Conservation (phyloP, 2,797 vertebrate species). For the Falco biarmicus region DNA sequence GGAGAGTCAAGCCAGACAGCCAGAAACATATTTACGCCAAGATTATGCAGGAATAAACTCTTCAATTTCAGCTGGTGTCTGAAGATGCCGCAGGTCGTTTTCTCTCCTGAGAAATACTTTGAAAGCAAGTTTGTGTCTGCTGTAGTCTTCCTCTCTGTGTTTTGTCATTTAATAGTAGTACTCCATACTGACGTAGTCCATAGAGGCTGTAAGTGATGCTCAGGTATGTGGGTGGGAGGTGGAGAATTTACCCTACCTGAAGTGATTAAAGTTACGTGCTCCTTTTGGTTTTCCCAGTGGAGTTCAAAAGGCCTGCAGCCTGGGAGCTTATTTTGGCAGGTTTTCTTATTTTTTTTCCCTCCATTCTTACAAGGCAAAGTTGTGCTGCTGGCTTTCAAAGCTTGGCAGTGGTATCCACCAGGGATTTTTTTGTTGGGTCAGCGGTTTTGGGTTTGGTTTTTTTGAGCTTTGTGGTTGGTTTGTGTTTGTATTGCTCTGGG, state of each 20-base stretch:
- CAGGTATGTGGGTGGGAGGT: background rate
- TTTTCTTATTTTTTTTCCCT: background rate
- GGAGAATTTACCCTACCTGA: background rate
- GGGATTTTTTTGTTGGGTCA: background rate
- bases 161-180: background rate
- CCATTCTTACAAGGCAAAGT: background rate
- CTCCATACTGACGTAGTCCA: background rate
- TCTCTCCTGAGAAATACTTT: background rate
- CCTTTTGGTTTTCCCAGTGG: background rate
- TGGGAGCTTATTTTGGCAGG: background rate
- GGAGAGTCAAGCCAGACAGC: background rate
- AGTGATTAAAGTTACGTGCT: accelerated
- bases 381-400: background rate
- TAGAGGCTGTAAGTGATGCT: background rate
- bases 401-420: background rate
- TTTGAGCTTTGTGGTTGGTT: background rate
- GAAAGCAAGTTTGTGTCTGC: background rate
- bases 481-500: background rate
- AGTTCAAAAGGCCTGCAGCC: background rate
- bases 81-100: background rate
- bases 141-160: background rate
- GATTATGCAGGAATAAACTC: background rate
- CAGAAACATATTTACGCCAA: background rate
- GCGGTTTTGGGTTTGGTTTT: background rate
- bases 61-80: accelerated